Evolutionary conservation across 1,140 invertebrate species (phyloP).

Genomic region (Bombus soroeensis): DNA sequence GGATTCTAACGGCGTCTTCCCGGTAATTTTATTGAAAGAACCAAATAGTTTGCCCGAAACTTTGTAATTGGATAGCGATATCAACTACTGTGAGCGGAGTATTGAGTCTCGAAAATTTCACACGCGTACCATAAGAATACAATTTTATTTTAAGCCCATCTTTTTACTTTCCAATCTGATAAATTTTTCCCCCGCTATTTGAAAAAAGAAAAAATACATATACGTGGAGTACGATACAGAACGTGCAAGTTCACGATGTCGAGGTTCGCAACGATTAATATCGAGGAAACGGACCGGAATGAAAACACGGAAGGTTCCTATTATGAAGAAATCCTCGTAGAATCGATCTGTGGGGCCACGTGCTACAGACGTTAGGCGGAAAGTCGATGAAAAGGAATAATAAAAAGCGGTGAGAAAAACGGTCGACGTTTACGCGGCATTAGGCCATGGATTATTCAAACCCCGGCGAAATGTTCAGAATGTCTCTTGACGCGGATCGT

Average conservation of each 20-base stretch:
- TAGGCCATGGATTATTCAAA: constrained; percentile 76
- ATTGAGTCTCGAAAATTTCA: too few species aligned
- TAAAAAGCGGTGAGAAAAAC: constrained; percentile 28
- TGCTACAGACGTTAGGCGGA: constrained; percentile 3
- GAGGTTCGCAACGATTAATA: constrained; percentile 10
- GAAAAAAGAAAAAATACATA: neutral
- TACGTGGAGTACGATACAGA: neutral
- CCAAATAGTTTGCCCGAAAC: too few species aligned
- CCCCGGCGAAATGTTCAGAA: constrained; percentile 56
- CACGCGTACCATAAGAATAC: too few species aligned
- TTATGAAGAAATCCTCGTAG: constrained; percentile 6
- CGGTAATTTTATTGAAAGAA: too few species aligned
- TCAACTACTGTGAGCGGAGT: too few species aligned
- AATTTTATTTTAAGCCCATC: too few species aligned
- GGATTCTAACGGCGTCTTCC: too few species aligned
- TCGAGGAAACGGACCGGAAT: constrained; percentile 14
- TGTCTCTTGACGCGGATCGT: constrained; percentile 45
- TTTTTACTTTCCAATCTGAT: neutral
- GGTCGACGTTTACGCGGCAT: constrained; percentile 71
- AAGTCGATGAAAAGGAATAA: constrained; percentile 29
- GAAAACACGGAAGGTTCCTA: constrained; percentile 11
- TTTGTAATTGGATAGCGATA: too few species aligned
- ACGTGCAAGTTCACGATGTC: neutral
- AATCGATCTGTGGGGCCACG: constrained; percentile 16
- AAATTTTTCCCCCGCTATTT: neutral